phyloP scores from a whole-genome alignment of 2,797 vertebrate genomes.

The Sebastes baramenuke region DNA sequence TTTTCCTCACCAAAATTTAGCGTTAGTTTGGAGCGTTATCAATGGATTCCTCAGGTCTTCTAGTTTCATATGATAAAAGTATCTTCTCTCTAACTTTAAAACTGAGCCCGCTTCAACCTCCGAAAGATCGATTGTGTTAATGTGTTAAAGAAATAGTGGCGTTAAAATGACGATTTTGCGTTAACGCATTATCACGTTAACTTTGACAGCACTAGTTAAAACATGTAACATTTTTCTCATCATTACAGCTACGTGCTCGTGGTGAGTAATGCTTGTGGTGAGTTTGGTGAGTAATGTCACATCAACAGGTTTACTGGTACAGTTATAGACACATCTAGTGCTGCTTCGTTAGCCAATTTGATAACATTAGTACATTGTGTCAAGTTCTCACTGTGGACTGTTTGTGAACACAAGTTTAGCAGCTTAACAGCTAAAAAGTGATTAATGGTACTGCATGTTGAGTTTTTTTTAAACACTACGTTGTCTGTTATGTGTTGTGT shows the following conservation, averaged over 20 bases:
- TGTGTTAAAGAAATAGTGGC: rapidly evolving
- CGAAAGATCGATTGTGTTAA: no score
- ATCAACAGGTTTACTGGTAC: not conserved
- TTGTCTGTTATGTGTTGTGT: not conserved
- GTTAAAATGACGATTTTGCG: no score
- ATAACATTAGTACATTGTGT: not conserved
- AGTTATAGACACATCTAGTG: not conserved
- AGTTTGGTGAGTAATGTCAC: not conserved
- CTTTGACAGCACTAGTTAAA: no score
- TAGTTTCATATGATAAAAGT: no score
- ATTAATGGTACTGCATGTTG: not conserved
- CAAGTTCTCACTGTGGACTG: no score
- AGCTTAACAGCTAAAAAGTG: not conserved
- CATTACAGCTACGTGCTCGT: not conserved
- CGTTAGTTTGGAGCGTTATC: rapidly evolving
- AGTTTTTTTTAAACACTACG: not conserved
- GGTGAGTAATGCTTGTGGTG: no score
- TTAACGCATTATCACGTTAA: no score
- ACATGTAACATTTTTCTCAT: not conserved
- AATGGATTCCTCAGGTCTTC: no score
- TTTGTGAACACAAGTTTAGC: not conserved
- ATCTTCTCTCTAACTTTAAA: no score
- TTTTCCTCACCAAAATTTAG: no score
- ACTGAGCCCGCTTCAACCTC: no score
- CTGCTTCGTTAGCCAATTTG: not conserved